Evolutionary conservation across 2,888 invertebrate species (phyloP).

Genomic region (Hydraecia micacea): DNA sequence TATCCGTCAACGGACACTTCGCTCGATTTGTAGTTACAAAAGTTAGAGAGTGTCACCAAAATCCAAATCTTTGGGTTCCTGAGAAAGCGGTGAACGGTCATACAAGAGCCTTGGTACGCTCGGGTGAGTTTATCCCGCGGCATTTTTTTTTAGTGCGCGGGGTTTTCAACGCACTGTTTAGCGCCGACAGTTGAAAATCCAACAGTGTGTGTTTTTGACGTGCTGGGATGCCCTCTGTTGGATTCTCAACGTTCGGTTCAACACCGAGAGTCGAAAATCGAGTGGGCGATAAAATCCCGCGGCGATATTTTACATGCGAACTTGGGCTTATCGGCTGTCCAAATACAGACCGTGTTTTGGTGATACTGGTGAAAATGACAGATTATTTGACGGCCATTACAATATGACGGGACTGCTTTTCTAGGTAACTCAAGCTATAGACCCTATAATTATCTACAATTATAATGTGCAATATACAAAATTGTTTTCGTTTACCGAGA

Average conservation of each 20-base stretch:
- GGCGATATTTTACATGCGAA: no score
- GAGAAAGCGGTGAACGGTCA: not conserved
- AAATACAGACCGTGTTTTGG: not conserved
- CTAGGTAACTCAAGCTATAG: not conserved
- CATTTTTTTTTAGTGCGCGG: no score
- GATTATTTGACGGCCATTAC: not conserved
- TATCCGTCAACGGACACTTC: not conserved
- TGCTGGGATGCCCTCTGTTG: no score
- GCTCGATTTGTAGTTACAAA: not conserved
- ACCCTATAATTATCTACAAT: conserved; percentile 25
- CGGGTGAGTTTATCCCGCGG: no score
- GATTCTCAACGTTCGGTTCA: no score
- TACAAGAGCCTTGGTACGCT: no score
- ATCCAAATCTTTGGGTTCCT: not conserved
- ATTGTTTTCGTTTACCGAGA: conserved; percentile 13
- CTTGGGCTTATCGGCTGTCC: no score
- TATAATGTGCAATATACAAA: conserved; percentile 44
- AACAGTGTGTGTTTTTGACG: no score
- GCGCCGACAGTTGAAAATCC: no score
- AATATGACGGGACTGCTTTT: not conserved
- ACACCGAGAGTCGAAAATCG: no score
- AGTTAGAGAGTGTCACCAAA: not conserved
- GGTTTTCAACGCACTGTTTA: no score
- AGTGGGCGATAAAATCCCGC: no score
- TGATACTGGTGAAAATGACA: not conserved